Conservation (phyloP, 2,797 vertebrate species). For the Typhlichthys subterraneus region DNA sequence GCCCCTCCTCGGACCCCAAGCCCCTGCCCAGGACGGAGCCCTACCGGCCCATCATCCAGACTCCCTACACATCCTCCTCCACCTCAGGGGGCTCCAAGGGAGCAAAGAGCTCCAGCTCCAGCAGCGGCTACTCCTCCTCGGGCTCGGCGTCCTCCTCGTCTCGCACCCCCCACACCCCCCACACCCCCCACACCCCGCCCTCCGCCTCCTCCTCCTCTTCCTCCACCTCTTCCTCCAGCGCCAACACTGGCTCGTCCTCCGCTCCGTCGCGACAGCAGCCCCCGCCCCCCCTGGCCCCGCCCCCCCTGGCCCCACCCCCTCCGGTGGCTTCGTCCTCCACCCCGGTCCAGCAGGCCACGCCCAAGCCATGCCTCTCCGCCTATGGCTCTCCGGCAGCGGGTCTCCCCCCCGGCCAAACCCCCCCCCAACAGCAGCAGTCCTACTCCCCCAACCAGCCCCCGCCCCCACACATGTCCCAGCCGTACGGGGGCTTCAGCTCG, state of each 20-base stretch:
- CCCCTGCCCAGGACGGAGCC: constrained; percentile 68
- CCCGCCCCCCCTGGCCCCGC: constrained; percentile 74
- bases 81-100: constrained; percentile 60
- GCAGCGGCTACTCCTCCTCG: constrained; percentile 83
- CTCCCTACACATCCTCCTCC: constrained; percentile 73
- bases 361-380: constrained; percentile 69
- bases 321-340: constrained; percentile 64
- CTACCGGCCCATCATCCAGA: constrained; percentile 87
- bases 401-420: constrained; percentile 78
- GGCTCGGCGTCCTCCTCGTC: constrained; percentile 70
- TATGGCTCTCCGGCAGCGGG: constrained; percentile 75
- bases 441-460: constrained; percentile 77
- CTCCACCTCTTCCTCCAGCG: constrained; percentile 72
- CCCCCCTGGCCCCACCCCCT: constrained; percentile 68
- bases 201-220: constrained; percentile 80
- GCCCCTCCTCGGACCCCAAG: constrained; percentile 77
- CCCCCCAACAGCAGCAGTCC: constrained; percentile 66
- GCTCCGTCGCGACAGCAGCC: constrained; percentile 77
- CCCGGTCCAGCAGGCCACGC: constrained; percentile 66
- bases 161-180: constrained; percentile 73
- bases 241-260: constrained; percentile 64
- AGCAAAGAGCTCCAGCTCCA: constrained; percentile 70
- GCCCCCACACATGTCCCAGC: constrained; percentile 70
- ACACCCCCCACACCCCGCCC: constrained; percentile 75
- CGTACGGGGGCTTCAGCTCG: constrained; percentile 81